Evolutionary conservation across 2,113 vertebrate species (phyloP).

Genomic region (Sylvilagus bachmani): DNA sequence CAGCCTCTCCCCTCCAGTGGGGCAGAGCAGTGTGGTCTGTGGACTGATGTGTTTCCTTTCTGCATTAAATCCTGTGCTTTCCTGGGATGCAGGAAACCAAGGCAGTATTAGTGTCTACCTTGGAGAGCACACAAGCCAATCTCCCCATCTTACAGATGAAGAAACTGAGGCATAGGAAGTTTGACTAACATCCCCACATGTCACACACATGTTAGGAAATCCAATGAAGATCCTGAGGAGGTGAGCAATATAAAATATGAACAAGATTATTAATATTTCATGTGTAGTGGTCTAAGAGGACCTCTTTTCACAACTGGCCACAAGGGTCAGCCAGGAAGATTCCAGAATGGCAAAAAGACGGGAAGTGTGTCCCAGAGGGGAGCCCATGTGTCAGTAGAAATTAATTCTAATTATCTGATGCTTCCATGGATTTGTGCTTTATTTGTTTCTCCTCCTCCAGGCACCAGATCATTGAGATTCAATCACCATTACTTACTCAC

Average conservation of each 20-base stretch:
- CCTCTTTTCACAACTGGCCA: not conserved
- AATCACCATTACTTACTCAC: not conserved
- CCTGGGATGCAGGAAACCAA: not conserved
- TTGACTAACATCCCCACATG: not conserved
- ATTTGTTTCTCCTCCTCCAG: not conserved
- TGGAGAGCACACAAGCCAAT: not conserved
- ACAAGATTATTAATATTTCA: not conserved
- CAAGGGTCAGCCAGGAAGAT: not conserved
- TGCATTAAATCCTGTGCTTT: constrained; percentile 25
- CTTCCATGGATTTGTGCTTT: not conserved
- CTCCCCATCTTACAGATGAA: constrained; percentile 20
- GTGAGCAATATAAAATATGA: not conserved
- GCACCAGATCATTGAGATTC: not conserved
- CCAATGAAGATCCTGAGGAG: not conserved
- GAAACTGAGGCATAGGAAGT: not conserved
- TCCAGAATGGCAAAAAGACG: not conserved
- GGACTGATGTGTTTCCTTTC: constrained; percentile 60
- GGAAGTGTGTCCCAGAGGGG: not conserved
- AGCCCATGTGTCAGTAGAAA: accelerated
- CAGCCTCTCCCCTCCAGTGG: constrained; percentile 26
- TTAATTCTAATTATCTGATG: not conserved
- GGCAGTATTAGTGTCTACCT: not conserved
- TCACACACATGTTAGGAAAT: not conserved
- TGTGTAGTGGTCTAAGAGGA: not conserved
- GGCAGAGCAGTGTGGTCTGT: constrained; percentile 72